phyloP scores from a whole-genome alignment of 1,140 invertebrate species.

The Muscidifurax raptorellus region DNA sequence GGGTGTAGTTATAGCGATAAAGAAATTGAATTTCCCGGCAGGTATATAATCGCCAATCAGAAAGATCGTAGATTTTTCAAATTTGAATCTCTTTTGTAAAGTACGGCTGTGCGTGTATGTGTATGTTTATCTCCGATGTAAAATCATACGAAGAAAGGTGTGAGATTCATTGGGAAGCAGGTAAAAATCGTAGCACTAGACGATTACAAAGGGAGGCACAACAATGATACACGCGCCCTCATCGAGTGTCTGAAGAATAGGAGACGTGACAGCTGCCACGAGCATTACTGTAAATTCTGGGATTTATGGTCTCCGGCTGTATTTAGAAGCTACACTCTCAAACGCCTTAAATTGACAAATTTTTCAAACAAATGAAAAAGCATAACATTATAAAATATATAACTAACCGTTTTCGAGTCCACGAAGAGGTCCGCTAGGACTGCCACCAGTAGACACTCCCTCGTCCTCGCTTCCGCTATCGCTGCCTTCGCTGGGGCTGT shows the following conservation, averaged over 20 bases:
- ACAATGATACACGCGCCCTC: conserved; percentile 31
- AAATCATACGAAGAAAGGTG: neutral
- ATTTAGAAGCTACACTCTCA: no score
- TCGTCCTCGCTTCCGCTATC: conserved; percentile 72
- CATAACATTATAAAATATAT: neutral
- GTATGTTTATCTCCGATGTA: neutral
- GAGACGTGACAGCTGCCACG: conserved; percentile 25
- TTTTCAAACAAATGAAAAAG: no score
- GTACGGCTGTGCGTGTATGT: no score
- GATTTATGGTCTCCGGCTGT: neutral
- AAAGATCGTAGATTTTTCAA: neutral
- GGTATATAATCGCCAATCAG: neutral
- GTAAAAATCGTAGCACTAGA: conserved; percentile 13
- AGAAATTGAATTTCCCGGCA: conserved; percentile 1
- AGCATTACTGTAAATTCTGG: neutral
- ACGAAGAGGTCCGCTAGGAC: conserved; percentile 69
- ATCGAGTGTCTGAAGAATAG: conserved; percentile 6
- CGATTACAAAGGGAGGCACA: conserved; percentile 6
- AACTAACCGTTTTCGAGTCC: conserved; percentile 70
- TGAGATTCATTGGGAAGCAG: neutral
- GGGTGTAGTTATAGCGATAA: neutral
- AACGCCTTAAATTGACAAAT: no score
- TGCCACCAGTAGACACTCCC: conserved; percentile 72
- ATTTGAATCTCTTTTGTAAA: neutral
- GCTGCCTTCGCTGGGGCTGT: conserved; percentile 71